These are phyloP conservation scores for Zaprionus gabonicus DNA, from an alignment of 1,140 invertebrate species.

Conservation along the genomic window DNA sequence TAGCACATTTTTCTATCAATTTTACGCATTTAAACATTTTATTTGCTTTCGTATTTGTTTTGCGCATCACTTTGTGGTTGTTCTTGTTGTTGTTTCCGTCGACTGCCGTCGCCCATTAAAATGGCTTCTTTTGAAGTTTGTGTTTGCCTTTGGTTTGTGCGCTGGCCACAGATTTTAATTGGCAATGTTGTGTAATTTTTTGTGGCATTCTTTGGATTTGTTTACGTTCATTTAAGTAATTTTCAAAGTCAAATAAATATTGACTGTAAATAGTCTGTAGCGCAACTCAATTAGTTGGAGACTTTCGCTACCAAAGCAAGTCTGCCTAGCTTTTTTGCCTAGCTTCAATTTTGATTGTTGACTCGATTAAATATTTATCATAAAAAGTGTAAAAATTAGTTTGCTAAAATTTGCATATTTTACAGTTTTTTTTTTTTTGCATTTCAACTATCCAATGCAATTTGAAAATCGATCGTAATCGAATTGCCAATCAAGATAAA, in stretches of 20 bases:
- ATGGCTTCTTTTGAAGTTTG: constrained; percentile 27
- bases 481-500: not conserved
- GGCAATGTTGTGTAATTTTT: constrained; percentile 35
- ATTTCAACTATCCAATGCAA: not conserved
- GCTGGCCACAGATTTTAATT: constrained; percentile 59
- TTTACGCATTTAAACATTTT: constrained; percentile 22
- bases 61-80: not conserved
- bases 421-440: not conserved
- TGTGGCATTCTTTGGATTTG: constrained; percentile 31
- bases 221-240: constrained; percentile 36
- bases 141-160: constrained; percentile 29
- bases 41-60: constrained; percentile 6
- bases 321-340: not conserved
- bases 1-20: constrained; percentile 43
- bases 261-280: not conserved
- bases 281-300: not conserved
- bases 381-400: not conserved
- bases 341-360: not conserved
- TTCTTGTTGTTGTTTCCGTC: constrained; percentile 3
- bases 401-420: not conserved
- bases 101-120: constrained; percentile 9
- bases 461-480: not conserved
- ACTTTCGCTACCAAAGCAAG: not conserved
- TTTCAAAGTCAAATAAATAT: constrained; percentile 35
- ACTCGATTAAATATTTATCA: not conserved